phyloP scores from a whole-genome alignment of 2,113 vertebrate genomes.

The Orycteropus afer region DNA sequence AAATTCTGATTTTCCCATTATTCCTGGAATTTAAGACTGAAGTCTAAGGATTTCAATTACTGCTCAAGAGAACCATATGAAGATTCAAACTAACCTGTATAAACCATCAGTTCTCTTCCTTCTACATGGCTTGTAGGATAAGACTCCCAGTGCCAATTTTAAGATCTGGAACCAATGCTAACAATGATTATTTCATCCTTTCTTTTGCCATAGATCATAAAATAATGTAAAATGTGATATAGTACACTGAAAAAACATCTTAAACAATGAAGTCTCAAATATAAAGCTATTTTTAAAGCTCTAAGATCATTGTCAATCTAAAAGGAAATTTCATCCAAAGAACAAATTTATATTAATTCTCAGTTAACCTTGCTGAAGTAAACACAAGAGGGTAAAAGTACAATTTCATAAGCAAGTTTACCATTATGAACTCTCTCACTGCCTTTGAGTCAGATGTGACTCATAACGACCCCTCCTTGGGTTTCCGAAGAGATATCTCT shows the following conservation, averaged over 20 bases:
- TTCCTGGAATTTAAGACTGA: neutral
- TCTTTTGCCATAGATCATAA: neutral
- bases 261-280: neutral
- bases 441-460: no score
- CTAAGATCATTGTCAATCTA: neutral
- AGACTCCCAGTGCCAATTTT: neutral
- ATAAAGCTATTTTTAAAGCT: neutral
- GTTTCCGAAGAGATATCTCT: no score
- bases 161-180: neutral
- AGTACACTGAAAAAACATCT: neutral
- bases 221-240: neutral
- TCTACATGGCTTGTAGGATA: neutral
- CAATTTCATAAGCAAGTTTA: neutral
- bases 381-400: neutral
- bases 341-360: neutral
- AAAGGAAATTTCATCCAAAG: neutral
- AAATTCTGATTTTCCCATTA: neutral
- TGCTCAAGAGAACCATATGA: neutral
- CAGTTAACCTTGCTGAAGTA: neutral
- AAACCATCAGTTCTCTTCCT: neutral
- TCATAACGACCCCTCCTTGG: no score
- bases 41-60: neutral
- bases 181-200: neutral
- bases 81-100: neutral
- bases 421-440: neutral